Conservation (phyloP, 1,140 invertebrate species). For the Lepidotrigona ventralis region DNA sequence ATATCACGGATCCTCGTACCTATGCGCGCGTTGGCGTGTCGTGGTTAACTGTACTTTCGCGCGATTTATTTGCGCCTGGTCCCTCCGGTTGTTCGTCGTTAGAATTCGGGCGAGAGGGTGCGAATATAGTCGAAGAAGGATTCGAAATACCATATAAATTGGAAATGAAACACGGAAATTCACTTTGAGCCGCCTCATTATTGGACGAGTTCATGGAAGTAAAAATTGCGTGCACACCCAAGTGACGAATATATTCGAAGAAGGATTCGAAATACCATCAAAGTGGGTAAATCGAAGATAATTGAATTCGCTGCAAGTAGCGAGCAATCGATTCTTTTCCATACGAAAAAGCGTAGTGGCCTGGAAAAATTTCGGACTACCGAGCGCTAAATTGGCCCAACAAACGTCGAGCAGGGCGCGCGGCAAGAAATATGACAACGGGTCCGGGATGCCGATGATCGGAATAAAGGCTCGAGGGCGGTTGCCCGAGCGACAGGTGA, state of each 20-base stretch:
- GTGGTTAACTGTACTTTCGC: not conserved
- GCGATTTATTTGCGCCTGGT: not conserved
- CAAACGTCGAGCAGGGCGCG: slow-evolving; percentile 51
- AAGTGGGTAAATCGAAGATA: not conserved
- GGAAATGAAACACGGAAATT: too few relatives aligned
- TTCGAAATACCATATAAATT: too few relatives aligned
- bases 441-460: slow-evolving; percentile 63
- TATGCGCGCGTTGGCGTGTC: not conserved
- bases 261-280: too few relatives aligned
- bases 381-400: slow-evolving; percentile 65
- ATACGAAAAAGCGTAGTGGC: not conserved
- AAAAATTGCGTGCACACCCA: too few relatives aligned
- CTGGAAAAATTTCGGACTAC: slow-evolving; percentile 26
- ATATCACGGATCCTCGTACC: not conserved
- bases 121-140: too few relatives aligned
- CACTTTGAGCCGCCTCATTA: too few relatives aligned
- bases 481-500: slow-evolving; percentile 68
- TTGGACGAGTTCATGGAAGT: too few relatives aligned
- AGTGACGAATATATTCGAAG: too few relatives aligned
- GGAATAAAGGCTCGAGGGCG: slow-evolving; percentile 69
- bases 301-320: not conserved
- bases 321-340: not conserved
- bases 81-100: too few relatives aligned
- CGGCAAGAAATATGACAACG: slow-evolving; percentile 71
- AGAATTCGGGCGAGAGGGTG: too few relatives aligned